A percentile compares a stretch with the other conserved stretches of the same genome.
phyloP scores from a whole-genome alignment of 2,113 vertebrate species.

The Mormoops blainvillei region DNA sequence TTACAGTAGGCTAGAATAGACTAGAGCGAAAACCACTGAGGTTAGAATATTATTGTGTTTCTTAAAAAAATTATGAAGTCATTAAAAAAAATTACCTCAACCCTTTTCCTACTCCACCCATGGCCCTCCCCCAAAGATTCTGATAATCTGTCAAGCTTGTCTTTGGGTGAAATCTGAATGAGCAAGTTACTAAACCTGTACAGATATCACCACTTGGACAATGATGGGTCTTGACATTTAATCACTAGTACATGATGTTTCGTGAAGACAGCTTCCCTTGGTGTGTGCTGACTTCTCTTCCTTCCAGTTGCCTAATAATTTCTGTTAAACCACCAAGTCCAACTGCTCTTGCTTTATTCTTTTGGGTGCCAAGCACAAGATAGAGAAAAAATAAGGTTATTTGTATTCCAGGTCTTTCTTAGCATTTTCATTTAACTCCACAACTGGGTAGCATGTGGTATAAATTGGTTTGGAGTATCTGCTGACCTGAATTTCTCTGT shows the following conservation, averaged over 20 bases:
- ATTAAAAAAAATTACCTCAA: slow-evolving; percentile 45
- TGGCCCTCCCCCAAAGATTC: background rate
- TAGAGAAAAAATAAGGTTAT: background rate
- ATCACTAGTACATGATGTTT: background rate
- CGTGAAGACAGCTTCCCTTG: slow-evolving; percentile 9
- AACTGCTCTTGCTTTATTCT: slow-evolving; percentile 7
- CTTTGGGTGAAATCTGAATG: slow-evolving; percentile 25
- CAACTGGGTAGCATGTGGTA: slow-evolving; percentile 56
- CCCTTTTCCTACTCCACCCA: slow-evolving; percentile 29
- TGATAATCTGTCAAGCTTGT: slow-evolving; percentile 48
- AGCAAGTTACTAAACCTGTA: background rate
- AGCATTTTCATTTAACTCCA: slow-evolving; percentile 18
- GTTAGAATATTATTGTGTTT: slow-evolving; percentile 12
- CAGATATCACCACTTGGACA: background rate
- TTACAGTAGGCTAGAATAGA: background rate
- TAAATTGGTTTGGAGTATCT: slow-evolving; percentile 36
- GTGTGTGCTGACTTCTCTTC: slow-evolving; percentile 28
- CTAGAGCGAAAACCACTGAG: background rate
- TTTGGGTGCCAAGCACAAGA: slow-evolving; percentile 5
- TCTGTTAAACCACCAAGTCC: slow-evolving; percentile 27
- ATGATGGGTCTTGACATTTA: slow-evolving; percentile 38
- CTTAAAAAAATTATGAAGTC: slow-evolving; percentile 15
- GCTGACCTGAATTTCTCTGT: slow-evolving; percentile 37
- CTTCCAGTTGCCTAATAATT: slow-evolving; percentile 38
- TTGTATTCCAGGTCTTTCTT: slow-evolving; percentile 2